Base-by-base conservation (phyloP, 2,888 invertebrate genomes). In the Sceliomorpha sp. region DNA sequence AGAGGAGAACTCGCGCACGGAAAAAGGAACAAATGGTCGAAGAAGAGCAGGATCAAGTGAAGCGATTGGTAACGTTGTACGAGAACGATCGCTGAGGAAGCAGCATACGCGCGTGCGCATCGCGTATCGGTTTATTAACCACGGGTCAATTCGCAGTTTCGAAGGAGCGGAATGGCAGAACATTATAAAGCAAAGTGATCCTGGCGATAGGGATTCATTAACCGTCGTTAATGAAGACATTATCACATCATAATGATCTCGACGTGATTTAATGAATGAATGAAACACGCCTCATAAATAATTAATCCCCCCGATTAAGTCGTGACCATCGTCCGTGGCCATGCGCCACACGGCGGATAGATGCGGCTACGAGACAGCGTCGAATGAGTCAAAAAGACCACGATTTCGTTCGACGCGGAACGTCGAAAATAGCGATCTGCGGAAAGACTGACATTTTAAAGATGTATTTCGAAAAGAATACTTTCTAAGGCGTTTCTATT, bases 201-300 rank as follows among this genome's bases (percentile, higher is more conserved):
- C 75, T 56, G 69, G 74, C 79, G 84, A 85, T 86, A 86, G 83
- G 78, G 83, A 84, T 87, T 86, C 88, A 83, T 88, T 88, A 87
- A 86, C 81, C 80, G 75, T 75, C 79, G 85, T 88, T 88, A 88
- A 88, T 88, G 87, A 88, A 87, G 87, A 87, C 87, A 88, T 88
- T 88, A 88, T 88, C 87, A 81, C 87, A 82, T 88, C 82, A 88
- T 88, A 88, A 88, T 86, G 85, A 88, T 87, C 88, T 84, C 78
- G 76, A 67, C 74, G 79, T 76, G 78, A 77, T 84, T 85, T 87
- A 88, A 88, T 83, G 87, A 87, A 88, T 87, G 87, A 87, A 87
- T 83, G 85, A 86, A 85, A 86, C 85, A 86, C 81, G 87, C 86
- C 86, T 88, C 85, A 88, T 88, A 87, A 88, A 88, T 88, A 87